Percentiles rank a stretch among this genome's conserved stretches.
These are phyloP conservation scores for Eupleurogrammus muticus DNA, from an alignment of 2,797 vertebrate genomes.

Conservation along the genomic window DNA sequence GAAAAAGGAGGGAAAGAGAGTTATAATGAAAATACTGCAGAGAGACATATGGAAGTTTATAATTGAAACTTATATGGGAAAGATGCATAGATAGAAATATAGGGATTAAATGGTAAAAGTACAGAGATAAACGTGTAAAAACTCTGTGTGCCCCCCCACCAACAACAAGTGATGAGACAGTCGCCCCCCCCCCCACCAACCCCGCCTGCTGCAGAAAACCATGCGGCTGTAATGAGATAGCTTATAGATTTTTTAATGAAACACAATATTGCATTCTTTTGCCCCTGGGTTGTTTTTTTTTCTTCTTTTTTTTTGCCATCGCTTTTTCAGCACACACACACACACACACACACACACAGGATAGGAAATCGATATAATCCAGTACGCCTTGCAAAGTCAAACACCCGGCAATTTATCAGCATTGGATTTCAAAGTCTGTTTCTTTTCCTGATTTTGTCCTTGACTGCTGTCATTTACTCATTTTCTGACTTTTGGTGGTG, in stretches of 20 bases:
- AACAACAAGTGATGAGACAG: slow-evolving; percentile 72
- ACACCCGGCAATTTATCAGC: slow-evolving; percentile 78
- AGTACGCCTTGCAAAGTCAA: slow-evolving; percentile 75
- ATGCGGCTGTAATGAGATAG: slow-evolving; percentile 81
- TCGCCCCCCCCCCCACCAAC: slow-evolving; percentile 57
- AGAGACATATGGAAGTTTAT: no score
- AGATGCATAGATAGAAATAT: no score
- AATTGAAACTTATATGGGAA: no score
- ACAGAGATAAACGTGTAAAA: no score
- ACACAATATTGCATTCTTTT: slow-evolving; percentile 74
- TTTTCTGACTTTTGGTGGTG: slow-evolving; percentile 8
- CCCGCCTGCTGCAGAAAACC: slow-evolving; percentile 74
- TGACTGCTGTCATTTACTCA: slow-evolving; percentile 57
- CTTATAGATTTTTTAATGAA: slow-evolving; percentile 83
- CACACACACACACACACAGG: slow-evolving; percentile 37
- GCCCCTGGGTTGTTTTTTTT: slow-evolving; percentile 44
- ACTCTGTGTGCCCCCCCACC: no score
- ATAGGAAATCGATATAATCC: slow-evolving; percentile 80
- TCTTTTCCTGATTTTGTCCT: slow-evolving; percentile 63
- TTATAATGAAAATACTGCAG: no score
- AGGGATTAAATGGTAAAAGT: no score
- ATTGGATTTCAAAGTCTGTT: slow-evolving; percentile 77
- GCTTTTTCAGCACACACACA: slow-evolving; percentile 44
- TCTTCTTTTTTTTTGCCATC: slow-evolving; percentile 32
- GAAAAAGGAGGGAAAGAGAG: no score